phyloP scores from a whole-genome alignment of 1,140 invertebrate genomes.

The Brachionus sp. region DNA sequence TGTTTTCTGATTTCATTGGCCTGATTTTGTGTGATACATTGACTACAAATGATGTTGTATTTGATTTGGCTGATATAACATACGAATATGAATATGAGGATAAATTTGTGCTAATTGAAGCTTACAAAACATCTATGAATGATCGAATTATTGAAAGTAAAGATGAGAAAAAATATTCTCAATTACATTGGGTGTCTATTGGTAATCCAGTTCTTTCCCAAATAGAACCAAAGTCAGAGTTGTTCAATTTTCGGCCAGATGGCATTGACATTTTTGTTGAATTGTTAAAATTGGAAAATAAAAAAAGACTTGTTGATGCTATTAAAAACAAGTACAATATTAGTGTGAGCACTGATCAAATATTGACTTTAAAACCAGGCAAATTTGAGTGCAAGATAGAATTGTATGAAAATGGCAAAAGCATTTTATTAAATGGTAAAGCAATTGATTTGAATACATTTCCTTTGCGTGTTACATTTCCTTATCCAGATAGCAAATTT shows the following conservation, averaged over 20 bases:
- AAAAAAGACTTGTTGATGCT: neutral
- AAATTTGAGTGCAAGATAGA: neutral
- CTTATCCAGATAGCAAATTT: neutral
- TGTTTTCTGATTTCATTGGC: neutral
- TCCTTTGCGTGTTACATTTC: neutral
- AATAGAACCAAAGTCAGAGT: neutral
- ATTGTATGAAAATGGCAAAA: neutral
- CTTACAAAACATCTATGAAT: neutral
- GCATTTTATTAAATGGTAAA: neutral
- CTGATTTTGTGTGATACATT: neutral
- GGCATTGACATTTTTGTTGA: neutral
- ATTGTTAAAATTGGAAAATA: neutral
- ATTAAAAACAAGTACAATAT: neutral
- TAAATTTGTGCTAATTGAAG: neutral
- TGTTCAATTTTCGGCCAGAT: neutral
- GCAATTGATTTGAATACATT: neutral
- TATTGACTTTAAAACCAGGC: neutral
- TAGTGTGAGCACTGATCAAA: neutral
- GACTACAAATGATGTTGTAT: neutral
- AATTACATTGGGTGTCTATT: neutral
- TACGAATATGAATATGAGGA: neutral
- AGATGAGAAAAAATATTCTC: neutral
- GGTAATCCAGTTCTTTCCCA: neutral
- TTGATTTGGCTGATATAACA: slow-evolving; percentile 2
- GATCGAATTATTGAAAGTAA: neutral